Conservation (phyloP, 2,797 vertebrate genomes). For the Sylvia borin region DNA sequence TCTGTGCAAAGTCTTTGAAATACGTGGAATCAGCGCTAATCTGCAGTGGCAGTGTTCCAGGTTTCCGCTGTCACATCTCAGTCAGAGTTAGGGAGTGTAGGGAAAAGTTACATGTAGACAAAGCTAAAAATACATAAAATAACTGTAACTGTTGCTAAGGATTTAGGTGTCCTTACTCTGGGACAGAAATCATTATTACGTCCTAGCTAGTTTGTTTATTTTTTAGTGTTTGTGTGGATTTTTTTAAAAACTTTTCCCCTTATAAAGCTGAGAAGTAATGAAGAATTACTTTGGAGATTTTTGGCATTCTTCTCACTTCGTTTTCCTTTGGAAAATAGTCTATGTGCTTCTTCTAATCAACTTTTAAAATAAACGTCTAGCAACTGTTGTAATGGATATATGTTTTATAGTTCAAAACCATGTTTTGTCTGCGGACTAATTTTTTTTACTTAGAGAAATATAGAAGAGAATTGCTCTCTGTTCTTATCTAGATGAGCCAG, state of each 20-base stretch:
- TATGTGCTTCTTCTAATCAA: neutral
- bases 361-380: neutral
- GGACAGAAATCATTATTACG: neutral
- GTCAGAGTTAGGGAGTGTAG: neutral
- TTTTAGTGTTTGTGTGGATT: neutral
- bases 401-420: neutral
- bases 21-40: neutral
- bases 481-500: conserved; percentile 26
- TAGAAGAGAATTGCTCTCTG: neutral
- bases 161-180: neutral
- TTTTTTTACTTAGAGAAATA: neutral
- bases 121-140: neutral
- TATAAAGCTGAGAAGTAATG: neutral
- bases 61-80: neutral
- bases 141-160: neutral
- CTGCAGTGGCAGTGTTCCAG: neutral
- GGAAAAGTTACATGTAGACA: neutral
- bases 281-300: neutral
- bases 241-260: neutral
- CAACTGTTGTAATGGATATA: neutral
- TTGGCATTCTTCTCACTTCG: neutral
- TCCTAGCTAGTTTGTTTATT: neutral
- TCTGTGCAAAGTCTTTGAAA: neutral
- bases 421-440: neutral
- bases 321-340: neutral